Percentiles rank a stretch among this genome's conserved stretches.
Evolutionary conservation across 2,888 invertebrate species (phyloP).

Genomic region (Caenorhabditis becei): DNA sequence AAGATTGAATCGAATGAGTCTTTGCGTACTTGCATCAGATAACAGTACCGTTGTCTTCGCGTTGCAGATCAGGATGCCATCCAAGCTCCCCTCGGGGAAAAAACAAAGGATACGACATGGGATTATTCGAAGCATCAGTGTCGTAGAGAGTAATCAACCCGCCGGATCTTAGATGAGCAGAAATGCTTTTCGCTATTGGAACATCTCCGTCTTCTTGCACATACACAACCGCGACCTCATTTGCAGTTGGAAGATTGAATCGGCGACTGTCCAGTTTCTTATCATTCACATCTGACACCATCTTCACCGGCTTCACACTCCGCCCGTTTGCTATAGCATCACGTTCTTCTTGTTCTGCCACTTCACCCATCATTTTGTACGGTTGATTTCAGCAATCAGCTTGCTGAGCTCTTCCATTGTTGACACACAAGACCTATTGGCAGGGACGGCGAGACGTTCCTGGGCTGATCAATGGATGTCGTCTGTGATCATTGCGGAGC

Average conservation of each 20-base stretch:
- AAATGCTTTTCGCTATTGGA: slow-evolving; percentile 75
- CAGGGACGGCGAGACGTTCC: slow-evolving; percentile 15
- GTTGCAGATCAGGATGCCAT: slow-evolving; percentile 46
- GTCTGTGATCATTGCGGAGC: no score
- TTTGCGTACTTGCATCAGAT: background rate
- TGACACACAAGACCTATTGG: slow-evolving; percentile 42
- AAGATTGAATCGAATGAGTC: slow-evolving; percentile 73
- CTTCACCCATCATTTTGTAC: slow-evolving; percentile 46
- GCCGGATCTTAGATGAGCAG: slow-evolving; percentile 74
- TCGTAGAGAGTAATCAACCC: slow-evolving; percentile 79
- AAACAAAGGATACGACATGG: slow-evolving; percentile 82
- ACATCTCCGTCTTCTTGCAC: slow-evolving; percentile 56
- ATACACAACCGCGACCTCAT: slow-evolving; percentile 71
- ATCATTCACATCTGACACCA: slow-evolving; percentile 40
- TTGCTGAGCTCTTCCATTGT: slow-evolving; percentile 46
- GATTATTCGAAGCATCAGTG: slow-evolving; percentile 80
- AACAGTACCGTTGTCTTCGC: background rate
- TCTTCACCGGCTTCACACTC: slow-evolving; percentile 16
- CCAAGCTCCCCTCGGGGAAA: slow-evolving; percentile 76
- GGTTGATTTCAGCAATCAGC: slow-evolving; percentile 29
- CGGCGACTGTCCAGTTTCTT: slow-evolving; percentile 34
- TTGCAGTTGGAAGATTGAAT: slow-evolving; percentile 65
- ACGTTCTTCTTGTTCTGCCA: slow-evolving; percentile 10
- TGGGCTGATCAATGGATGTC: slow-evolving; percentile 50
- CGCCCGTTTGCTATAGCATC: no score